A percentile compares a stretch with the other conserved stretches of the same genome.
These are phyloP conservation scores for Aplysina aerophoba DNA, from an alignment of 37 sponge, comb jelly and placozoan genomes.

Conservation along the genomic window DNA sequence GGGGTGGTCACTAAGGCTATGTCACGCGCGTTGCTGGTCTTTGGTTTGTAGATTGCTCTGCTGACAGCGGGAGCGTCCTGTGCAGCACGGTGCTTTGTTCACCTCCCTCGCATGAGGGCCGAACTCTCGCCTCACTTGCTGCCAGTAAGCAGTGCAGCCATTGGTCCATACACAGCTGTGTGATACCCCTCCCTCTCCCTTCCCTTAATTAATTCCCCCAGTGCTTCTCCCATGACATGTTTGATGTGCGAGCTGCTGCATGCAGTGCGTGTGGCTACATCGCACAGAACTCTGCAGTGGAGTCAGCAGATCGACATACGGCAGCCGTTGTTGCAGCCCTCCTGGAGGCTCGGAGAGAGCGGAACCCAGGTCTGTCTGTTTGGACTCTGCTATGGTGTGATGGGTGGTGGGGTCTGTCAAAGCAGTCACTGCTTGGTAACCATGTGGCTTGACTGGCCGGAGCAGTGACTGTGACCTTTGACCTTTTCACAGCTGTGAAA, in stretches of 20 bases:
- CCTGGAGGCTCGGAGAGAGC: conserved; percentile 48
- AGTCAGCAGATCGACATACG: conserved; percentile 37
- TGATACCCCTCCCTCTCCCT: not conserved
- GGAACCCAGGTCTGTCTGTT: conserved; percentile 42
- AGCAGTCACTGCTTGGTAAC: no score
- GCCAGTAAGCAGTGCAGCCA: not conserved
- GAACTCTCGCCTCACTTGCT: not conserved
- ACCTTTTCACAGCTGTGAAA: conserved; percentile 51
- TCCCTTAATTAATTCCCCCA: not conserved
- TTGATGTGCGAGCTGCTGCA: conserved; percentile 53
- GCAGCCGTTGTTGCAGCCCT: conserved; percentile 38
- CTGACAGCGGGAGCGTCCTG: conserved; percentile 57
- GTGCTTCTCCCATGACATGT: conserved; percentile 50
- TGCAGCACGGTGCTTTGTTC: conserved; percentile 27
- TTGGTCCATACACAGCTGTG: no score
- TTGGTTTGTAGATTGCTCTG: conserved; percentile 55
- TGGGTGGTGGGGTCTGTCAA: no score
- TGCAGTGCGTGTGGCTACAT: conserved; percentile 63
- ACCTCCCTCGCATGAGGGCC: not conserved
- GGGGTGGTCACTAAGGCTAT: no score
- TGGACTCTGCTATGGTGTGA: not conserved
- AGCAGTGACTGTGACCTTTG: no score
- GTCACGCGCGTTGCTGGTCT: not conserved
- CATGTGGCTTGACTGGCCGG: no score
- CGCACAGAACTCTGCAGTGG: not conserved